Conservation (phyloP, 2,888 invertebrate genomes). For the Oscheius sp. region DNA sequence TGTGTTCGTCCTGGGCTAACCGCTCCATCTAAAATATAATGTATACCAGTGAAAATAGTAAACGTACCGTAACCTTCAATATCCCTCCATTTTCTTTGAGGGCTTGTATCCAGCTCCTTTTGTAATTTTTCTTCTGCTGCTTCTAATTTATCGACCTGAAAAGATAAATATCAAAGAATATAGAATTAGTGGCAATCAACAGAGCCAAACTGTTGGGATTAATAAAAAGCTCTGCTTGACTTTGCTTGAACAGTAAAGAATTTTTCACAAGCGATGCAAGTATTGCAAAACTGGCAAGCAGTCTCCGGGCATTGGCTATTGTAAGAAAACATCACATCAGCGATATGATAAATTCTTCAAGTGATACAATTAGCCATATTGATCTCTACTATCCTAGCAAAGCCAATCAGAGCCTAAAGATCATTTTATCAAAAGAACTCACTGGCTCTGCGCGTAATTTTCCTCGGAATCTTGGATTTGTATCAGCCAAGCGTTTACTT, state of each 20-base stretch:
- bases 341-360: too few species aligned
- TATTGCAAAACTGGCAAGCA: too few species aligned
- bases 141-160: slow-evolving; percentile 67
- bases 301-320: too few species aligned
- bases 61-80: slow-evolving; percentile 58
- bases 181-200: too few species aligned
- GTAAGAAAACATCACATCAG: too few species aligned
- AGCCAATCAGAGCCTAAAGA: too few species aligned
- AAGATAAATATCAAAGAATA: not conserved
- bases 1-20: slow-evolving; percentile 30
- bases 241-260: too few species aligned
- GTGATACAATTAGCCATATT: too few species aligned
- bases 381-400: too few species aligned
- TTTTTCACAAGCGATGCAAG: too few species aligned
- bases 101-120: slow-evolving; percentile 56
- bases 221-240: too few species aligned
- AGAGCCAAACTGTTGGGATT: too few species aligned
- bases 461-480: slow-evolving; percentile 68
- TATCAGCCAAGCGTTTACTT: slow-evolving; percentile 51
- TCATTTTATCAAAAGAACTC: slow-evolving; percentile 21
- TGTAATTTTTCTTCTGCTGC: slow-evolving; percentile 59
- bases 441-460: slow-evolving; percentile 60
- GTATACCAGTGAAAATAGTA: not conserved
- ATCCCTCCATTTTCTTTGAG: slow-evolving; percentile 62
- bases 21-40: slow-evolving; percentile 24